Base-by-base conservation (phyloP, 2,113 vertebrate species). In the Steatornis caripensis region DNA sequence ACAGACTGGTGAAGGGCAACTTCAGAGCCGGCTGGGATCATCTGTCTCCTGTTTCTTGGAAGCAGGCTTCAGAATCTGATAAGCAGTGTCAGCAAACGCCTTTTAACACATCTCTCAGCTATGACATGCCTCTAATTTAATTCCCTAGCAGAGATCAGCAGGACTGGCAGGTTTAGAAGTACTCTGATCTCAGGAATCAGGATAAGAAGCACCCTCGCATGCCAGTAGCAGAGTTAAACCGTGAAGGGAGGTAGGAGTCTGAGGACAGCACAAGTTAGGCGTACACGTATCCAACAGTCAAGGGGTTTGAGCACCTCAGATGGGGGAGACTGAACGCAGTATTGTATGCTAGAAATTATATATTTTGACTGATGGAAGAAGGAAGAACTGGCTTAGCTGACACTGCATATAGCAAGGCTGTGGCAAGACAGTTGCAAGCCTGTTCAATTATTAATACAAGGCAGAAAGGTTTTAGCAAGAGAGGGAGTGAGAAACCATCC, bases 101-200 rank as follows among this genome's bases (percentile, higher is more conserved):
- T 95, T 95, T 95, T 89, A 89, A 57, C 34, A 54, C 34, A 37
- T 87, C 48, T 84, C 94, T 89, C 87, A 74, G 68, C 84, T 71
- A n/a, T 92, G 96, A 81, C 95, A 95, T 89, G 36, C 51, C 69
- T 95, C 84, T 95, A 92, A 87, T 93, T 92, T 95, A 97, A 97
- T 95, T 93, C 89, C 76, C 89, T 92, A 78, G 81, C 49, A 70
- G 90, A 90, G 58, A 95, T 89, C 89, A 94, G 60, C 86, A 91
- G 55, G 55, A 71, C 64, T 89, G 93, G 23, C 80, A 92, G 80
- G 68, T 92, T 95, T 60, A 94, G 84, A 86, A 89, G 36, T 10
- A 51, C 68, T 93, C 55, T 92, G 84, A 96, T 96, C 87, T 96
- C 69, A 68, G 64, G 55, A 89, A 70, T 46, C 46, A 51, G 55